Evolutionary conservation across 2,888 invertebrate species (phyloP), one percentile per base, ranked within the genome.

Genomic region (Drosophila nr. fundita): DNA sequence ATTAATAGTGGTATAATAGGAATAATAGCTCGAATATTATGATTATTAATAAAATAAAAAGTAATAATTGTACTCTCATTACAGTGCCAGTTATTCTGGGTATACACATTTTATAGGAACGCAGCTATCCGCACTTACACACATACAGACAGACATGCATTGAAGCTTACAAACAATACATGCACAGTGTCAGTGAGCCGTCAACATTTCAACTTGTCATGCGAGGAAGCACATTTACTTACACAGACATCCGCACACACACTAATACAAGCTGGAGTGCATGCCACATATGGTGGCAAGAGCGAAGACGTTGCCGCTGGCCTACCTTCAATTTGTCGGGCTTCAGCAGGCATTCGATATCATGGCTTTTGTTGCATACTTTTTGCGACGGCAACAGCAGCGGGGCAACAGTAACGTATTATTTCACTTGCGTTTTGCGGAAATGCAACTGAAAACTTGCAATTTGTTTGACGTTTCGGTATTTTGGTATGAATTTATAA

Each of bases 391-490:
- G 42, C 13, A 48, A 27, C 42, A 32, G 36, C 15, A 24, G 29
- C 18, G 18, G 21, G 40, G 34, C 30, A 53, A 24, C 54, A 29
- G 72, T 65, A 88, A 83, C 75, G 82, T 86, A 86, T 88, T 86
- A 86, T 86, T 86, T 88, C 84, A 83, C 83, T 82, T 78, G 82
- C 83, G 78, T 82, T 86, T 88, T 86, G 87, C 85, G 85, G 85
- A 86, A 88, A 86, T 86, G 85, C 88, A 86, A 86, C 88, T 86
- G 87, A 88, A 86, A 88, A 86, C 83, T 86, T 86, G 85, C 85
- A 86, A 86, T 86, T 86, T 86, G 85, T 88, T 86, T 86, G 85
- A 86, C 85, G 85, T 86, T 88, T 87, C 62, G 86, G 73, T 88
- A 88, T 86, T 83, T 85, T 80, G 63, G 70, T 86, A 80, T 88